Base-by-base conservation (phyloP, 2,797 vertebrate genomes). In the Coreius guichenoti region DNA sequence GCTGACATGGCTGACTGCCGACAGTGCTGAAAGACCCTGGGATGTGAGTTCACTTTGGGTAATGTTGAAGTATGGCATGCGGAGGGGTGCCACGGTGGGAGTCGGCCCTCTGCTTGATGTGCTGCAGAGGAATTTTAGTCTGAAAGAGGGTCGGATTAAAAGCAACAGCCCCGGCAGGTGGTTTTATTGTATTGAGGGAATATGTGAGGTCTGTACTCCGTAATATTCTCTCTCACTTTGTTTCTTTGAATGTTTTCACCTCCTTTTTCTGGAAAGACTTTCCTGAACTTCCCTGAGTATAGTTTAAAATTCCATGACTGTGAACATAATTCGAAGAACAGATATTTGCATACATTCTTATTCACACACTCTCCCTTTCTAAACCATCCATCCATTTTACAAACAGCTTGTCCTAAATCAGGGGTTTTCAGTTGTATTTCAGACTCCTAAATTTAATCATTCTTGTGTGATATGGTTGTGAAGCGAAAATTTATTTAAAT, bases 101-200 rank as follows among this genome's bases (percentile, higher is more conserved):
- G 31, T 78, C 68, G 5, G 65, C 80, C 47, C 63, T 69, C 21
- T 67, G 63, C 82, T 81, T 86, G 81, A 89, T 89, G 84, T 89
- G 81, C 86, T 86, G 83, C 84, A 39, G 82, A 87, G 88, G 86
- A 90, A 91, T 90, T 87, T 43, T 83, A 81, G 72, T 79, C 26
- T 86, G 83, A 89, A 88, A 85, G 65, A 81, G 33, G 70, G 63
- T 63, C 58, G 74, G 88, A 87, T 89, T 89, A 85, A 87, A 87
- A 58, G 75, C 31, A 80, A 83, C 43, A 68, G 69, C 17, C 45
- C 23, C 21, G 82, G 81, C 86, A 90, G 88, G 86, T 90, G 89
- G 69, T 72, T 70, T 75, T 76, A 88, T 89, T 92, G 87, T 87
- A 61, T 82, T 73, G 72, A 80, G 31, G 65, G 77, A 81, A 87